phyloP scores from a whole-genome alignment of 2,113 vertebrate genomes.

The Malurus elegans region DNA sequence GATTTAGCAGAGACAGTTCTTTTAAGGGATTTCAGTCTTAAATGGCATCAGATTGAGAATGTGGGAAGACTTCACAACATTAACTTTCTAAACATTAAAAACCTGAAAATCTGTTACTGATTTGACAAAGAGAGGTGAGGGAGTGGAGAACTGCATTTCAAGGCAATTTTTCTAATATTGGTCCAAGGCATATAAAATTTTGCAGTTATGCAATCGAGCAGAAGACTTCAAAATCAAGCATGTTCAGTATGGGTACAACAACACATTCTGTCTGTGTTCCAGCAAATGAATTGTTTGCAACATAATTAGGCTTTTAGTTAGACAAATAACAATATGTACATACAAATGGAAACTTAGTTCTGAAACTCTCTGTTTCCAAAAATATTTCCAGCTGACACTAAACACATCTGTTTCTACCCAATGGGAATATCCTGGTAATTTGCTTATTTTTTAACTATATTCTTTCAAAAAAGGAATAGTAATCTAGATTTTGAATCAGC shows the following conservation, averaged over 20 bases:
- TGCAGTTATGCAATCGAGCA: not conserved
- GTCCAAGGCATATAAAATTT: not conserved
- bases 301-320: not conserved
- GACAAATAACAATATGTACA: rapidly evolving
- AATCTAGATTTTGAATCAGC: not conserved
- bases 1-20: not conserved
- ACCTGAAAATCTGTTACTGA: not conserved
- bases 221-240: not conserved
- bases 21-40: not conserved
- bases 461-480: not conserved
- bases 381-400: not conserved
- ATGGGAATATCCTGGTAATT: not conserved
- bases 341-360: not conserved
- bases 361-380: not conserved
- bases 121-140: not conserved
- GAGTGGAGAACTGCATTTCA: not conserved
- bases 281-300: not conserved
- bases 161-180: not conserved
- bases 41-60: not conserved
- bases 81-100: not conserved
- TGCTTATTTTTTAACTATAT: not conserved
- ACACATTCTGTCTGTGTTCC: not conserved
- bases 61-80: not conserved
- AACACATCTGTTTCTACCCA: not conserved
- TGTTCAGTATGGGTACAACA: not conserved